phyloP scores from a whole-genome alignment of 2,797 vertebrate genomes.

The Catharus ustulatus region DNA sequence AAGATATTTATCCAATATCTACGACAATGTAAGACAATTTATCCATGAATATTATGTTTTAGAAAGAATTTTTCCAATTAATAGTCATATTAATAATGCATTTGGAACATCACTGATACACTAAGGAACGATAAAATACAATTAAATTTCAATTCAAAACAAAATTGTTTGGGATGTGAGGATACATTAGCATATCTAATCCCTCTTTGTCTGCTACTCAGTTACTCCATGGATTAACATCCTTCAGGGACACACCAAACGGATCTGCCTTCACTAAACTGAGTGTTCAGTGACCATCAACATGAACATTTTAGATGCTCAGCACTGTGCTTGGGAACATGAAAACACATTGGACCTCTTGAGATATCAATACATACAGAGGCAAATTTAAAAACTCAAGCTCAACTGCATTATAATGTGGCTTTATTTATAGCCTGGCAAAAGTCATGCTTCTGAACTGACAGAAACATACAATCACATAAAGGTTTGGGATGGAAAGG shows the following conservation, averaged over 20 bases:
- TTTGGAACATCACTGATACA: background rate
- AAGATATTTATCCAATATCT: background rate
- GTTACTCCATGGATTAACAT: background rate
- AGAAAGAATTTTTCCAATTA: constrained; percentile 38
- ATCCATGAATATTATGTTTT: background rate
- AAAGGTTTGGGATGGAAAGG: background rate
- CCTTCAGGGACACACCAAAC: background rate
- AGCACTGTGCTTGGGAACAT: background rate
- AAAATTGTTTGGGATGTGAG: background rate
- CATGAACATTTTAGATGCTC: background rate
- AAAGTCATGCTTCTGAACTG: background rate
- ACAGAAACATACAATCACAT: background rate
- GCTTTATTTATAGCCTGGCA: background rate
- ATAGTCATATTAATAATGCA: background rate
- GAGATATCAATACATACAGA: background rate
- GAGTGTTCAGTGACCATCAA: background rate
- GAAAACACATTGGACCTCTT: background rate
- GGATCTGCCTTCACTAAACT: background rate
- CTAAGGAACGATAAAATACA: constrained; percentile 13
- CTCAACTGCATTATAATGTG: background rate
- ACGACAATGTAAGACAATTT: background rate
- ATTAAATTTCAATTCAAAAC: constrained; percentile 18
- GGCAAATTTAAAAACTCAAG: background rate
- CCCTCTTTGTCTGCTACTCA: background rate
- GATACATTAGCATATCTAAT: background rate